phyloP scores from a whole-genome alignment of 2,888 invertebrate species.

The Autographa pulchrina region DNA sequence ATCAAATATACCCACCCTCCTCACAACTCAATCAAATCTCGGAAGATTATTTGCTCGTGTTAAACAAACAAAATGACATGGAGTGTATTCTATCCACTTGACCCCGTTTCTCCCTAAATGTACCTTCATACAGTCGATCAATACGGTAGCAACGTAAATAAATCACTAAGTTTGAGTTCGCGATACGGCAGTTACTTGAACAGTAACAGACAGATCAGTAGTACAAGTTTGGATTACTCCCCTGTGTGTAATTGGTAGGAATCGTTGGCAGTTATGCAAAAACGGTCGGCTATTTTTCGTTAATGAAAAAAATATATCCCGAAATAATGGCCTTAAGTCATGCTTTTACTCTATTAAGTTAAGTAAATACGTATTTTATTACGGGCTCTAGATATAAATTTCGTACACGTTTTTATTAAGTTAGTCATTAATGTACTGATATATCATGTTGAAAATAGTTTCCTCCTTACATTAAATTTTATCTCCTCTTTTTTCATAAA shows the following conservation, averaged over 20 bases:
- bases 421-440: no score
- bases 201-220: slow-evolving; percentile 54
- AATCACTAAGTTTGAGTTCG: slow-evolving; percentile 83
- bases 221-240: slow-evolving; percentile 60
- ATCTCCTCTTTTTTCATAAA: no score
- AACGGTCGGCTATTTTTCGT: slow-evolving; percentile 19
- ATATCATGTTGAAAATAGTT: no score
- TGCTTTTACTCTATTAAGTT: neutral
- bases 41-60: slow-evolving; percentile 72
- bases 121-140: slow-evolving; percentile 80
- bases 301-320: neutral
- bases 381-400: no score
- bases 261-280: slow-evolving; percentile 43
- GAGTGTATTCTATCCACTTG: slow-evolving; percentile 77
- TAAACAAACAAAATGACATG: slow-evolving; percentile 79
- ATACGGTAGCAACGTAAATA: slow-evolving; percentile 83
- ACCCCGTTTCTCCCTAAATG: slow-evolving; percentile 82
- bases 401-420: no score
- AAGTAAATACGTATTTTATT: neutral
- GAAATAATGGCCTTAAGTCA: neutral
- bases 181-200: slow-evolving; percentile 58
- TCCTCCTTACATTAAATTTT: no score
- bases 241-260: slow-evolving; percentile 53
- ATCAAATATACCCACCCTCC: slow-evolving; percentile 52
- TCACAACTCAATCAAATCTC: slow-evolving; percentile 58